These are phyloP conservation scores for Brachionus koreanus DNA, from an alignment of 1,140 invertebrate species.

Conservation along the genomic window DNA sequence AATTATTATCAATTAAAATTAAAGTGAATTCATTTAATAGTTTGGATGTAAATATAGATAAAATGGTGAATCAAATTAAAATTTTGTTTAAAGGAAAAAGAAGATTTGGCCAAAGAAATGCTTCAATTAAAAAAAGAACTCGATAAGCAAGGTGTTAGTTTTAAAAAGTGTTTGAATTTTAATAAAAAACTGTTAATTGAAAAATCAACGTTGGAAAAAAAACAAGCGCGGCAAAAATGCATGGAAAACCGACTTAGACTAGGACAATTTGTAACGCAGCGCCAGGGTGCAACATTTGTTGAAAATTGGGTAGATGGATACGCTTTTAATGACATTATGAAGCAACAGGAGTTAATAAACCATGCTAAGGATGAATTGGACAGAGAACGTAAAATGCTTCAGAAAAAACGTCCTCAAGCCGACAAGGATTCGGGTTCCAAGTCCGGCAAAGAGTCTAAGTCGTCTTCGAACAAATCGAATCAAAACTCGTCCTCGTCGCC, in stretches of 20 bases:
- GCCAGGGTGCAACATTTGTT: slow-evolving; percentile 96
- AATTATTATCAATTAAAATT: slow-evolving; percentile 56
- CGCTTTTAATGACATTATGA: slow-evolving; percentile 94
- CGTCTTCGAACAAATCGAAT: neutral
- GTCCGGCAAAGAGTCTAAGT: slow-evolving; percentile 6
- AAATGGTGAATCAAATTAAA: neutral
- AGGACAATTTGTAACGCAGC: slow-evolving; percentile 95
- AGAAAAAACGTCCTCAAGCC: slow-evolving; percentile 67
- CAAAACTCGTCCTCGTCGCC: slow-evolving; percentile 18
- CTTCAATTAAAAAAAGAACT: slow-evolving; percentile 31
- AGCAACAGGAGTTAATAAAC: slow-evolving; percentile 91
- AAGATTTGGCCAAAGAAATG: slow-evolving; percentile 37
- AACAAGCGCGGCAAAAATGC: slow-evolving; percentile 90
- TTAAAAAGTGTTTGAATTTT: slow-evolving; percentile 43
- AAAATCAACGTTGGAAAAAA: slow-evolving; percentile 66
- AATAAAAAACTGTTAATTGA: slow-evolving; percentile 44
- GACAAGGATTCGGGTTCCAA: neutral
- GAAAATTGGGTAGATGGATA: slow-evolving; percentile 99
- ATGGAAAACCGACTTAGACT: slow-evolving; percentile 96
- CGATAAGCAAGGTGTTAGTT: slow-evolving; percentile 29
- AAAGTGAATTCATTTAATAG: too few species aligned
- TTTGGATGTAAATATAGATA: neutral
- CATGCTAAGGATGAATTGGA: slow-evolving; percentile 94
- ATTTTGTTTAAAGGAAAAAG: slow-evolving; percentile 22
- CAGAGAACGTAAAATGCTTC: slow-evolving; percentile 83